Conservation (phyloP, 1,140 invertebrate genomes). For the Lethrus apterus region DNA sequence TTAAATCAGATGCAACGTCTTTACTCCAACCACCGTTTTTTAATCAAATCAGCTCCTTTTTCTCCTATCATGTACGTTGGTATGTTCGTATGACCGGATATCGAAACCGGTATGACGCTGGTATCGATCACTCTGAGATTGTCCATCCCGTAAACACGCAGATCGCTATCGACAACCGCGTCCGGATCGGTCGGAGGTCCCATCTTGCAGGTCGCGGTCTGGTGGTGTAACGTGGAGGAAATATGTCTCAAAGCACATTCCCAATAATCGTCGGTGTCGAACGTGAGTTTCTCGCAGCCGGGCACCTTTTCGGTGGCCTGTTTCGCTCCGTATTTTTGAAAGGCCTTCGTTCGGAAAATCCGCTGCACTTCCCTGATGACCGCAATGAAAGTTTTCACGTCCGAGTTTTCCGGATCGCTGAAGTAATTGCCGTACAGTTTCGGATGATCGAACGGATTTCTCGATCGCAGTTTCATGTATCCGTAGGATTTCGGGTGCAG, state of each 20-base stretch:
- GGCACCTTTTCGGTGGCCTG: slow-evolving; percentile 27
- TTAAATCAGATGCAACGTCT: too few species aligned
- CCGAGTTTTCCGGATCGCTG: slow-evolving; percentile 43
- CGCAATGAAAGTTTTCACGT: slow-evolving; percentile 40
- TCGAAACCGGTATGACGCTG: slow-evolving; percentile 65
- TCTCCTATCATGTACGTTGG: slow-evolving; percentile 80
- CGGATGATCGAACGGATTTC: slow-evolving; percentile 57
- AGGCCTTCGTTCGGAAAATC: slow-evolving; percentile 33
- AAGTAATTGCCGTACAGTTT: slow-evolving; percentile 60
- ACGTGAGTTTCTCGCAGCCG: slow-evolving; percentile 41
- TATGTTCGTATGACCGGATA: slow-evolving; percentile 63
- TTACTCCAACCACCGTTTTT: too few species aligned
- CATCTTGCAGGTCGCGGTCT: slow-evolving; percentile 68
- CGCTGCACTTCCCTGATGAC: slow-evolving; percentile 36
- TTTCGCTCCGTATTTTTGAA: slow-evolving; percentile 34
- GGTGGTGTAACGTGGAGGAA: slow-evolving; percentile 61
- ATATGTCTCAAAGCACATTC: slow-evolving; percentile 60
- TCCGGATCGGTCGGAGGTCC: slow-evolving; percentile 54
- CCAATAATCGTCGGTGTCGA: slow-evolving; percentile 58
- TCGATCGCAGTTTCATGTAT: slow-evolving; percentile 48
- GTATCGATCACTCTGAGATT: slow-evolving; percentile 67
- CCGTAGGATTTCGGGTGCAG: slow-evolving; percentile 64
- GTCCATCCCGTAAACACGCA: slow-evolving; percentile 62
- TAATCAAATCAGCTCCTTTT: slow-evolving; percentile 59
- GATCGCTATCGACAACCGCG: slow-evolving; percentile 65